A percentile compares a stretch with the other conserved stretches of the same genome.
Evolutionary conservation across 2,113 vertebrate genomes (phyloP).

Genomic region (Sisor rabdophorus): DNA sequence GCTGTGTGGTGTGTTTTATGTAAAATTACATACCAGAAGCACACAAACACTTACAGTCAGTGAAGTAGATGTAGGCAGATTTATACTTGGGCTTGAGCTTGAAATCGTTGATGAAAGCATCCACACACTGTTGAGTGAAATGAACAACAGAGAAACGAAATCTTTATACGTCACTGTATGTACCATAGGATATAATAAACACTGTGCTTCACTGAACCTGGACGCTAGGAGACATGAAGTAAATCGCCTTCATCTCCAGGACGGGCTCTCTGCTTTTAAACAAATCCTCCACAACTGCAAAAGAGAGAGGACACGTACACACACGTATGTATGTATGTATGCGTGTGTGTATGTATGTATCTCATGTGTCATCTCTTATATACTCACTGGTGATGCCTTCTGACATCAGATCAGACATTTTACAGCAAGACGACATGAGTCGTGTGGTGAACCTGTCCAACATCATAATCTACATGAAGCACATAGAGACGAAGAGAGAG

Average conservation of each 20-base stretch:
- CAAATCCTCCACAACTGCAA: constrained; percentile 88
- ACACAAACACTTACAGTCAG: constrained; percentile 83
- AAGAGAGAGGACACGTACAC: background rate
- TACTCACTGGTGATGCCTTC: constrained; percentile 80
- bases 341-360: too few relatives aligned
- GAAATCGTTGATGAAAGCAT: constrained; percentile 88
- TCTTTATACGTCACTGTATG: background rate
- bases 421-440: constrained; percentile 89
- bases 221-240: constrained; percentile 86
- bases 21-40: background rate
- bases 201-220: constrained; percentile 62
- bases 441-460: constrained; percentile 91
- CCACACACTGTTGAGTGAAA: constrained; percentile 76
- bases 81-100: constrained; percentile 85
- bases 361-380: background rate
- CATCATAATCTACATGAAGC: constrained; percentile 79
- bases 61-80: constrained; percentile 93
- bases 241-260: constrained; percentile 90
- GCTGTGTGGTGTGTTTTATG: background rate
- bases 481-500: background rate
- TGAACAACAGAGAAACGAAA: background rate
- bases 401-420: constrained; percentile 87
- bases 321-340: too few relatives aligned
- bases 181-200: too few relatives aligned
- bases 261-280: constrained; percentile 89